Conservation (phyloP, 1,140 invertebrate genomes). For the Aphis gossypii region DNA sequence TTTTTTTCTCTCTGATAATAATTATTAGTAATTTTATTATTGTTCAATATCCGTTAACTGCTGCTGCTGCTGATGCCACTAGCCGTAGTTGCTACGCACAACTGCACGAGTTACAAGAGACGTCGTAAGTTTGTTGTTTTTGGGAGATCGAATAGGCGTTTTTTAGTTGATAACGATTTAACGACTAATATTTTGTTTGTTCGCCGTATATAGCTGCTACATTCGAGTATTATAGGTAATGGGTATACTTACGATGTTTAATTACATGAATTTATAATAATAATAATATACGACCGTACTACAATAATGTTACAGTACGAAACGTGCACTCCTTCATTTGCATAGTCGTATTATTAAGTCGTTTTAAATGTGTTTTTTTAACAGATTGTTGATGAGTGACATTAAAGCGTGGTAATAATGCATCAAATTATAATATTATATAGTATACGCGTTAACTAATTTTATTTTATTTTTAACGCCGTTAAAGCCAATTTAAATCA, state of each 20-base stretch:
- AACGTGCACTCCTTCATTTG: not conserved
- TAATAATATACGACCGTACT: not conserved
- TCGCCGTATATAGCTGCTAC: too few relatives aligned
- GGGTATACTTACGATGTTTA: too few relatives aligned
- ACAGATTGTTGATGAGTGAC: not conserved
- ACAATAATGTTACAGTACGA: not conserved
- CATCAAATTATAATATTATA: not conserved
- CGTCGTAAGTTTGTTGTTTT: not conserved
- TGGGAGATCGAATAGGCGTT: not conserved
- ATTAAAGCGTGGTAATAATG: not conserved
- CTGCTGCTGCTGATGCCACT: too few relatives aligned
- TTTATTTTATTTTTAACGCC: not conserved
- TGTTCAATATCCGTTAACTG: not conserved
- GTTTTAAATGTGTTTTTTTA: slow-evolving; percentile 11
- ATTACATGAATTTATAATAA: too few relatives aligned
- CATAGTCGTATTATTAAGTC: not conserved
- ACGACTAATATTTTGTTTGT: too few relatives aligned
- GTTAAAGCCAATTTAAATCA: not conserved
- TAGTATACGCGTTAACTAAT: not conserved
- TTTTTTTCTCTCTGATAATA: not conserved
- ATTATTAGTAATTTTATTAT: not conserved
- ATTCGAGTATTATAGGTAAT: too few relatives aligned
- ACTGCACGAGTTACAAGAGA: not conserved
- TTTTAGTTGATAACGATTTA: too few relatives aligned
- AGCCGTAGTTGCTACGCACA: not conserved